Evolutionary conservation across 2,797 vertebrate species (phyloP), one percentile per base, ranked within the genome.

Genomic region (Taeniopygia guttata): DNA sequence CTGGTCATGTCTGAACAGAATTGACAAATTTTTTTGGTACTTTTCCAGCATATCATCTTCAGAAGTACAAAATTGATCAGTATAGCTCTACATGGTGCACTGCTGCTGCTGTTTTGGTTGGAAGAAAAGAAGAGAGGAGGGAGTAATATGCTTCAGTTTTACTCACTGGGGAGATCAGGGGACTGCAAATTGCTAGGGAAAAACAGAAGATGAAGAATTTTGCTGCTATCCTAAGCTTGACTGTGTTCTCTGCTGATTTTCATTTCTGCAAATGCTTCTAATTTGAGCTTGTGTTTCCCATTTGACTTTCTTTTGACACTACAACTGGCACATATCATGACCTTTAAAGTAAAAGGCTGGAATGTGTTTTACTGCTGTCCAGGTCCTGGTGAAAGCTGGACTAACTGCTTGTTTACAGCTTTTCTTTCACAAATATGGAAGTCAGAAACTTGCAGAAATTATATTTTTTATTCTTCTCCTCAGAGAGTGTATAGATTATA

Each of bases 401-500:
- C 15, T 79, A 56, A 17, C 7, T 49, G 17, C 18, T 82, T 48
- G 7, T 59, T 90, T 80, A 62, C 36, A 40, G 7, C 0, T 63
- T 75, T 72, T 82, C 34, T 79, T 81, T 76, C 19, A 36, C 8
- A 43, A 84, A 51, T 6, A 9, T 19, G 6, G 25, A 78, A 52
- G 23, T 48, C 25, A 78, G 25, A 75, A 32, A 18, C 11, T 48
- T 54, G 17, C 16, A 49, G 38, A 86, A 89, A 49, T 20, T 8
- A 45, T 15, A n/a, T 55, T 58, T 8, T 11, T 49, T 36, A 48
- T 56, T 73, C 5, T 6, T 55, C 45, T 77, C 19, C 63, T 66
- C 14, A 56, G 2, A 43, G 20, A 63, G 1, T 3, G 2, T 27
- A 42, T 2, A n/a, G 30, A 10, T 9, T 21, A 10, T 36, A n/a